phyloP scores from a whole-genome alignment of 2,888 invertebrate genomes.

The Macaria liturata region DNA sequence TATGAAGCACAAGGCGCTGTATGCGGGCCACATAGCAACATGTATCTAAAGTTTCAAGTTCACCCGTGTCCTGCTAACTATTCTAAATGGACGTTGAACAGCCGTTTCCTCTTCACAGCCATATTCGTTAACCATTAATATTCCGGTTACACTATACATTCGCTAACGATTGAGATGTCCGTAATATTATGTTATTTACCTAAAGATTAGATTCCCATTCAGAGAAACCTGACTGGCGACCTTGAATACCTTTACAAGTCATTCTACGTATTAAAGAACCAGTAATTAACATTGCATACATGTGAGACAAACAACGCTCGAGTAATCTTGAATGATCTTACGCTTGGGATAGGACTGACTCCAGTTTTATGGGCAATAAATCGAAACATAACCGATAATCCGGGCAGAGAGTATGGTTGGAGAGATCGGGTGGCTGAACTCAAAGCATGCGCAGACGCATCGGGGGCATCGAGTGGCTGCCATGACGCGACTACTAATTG shows the following conservation, averaged over 20 bases:
- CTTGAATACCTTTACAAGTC: constrained; percentile 33
- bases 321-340: constrained; percentile 21
- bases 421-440: constrained; percentile 53
- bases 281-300: constrained; percentile 28
- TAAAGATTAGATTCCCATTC: constrained; percentile 26
- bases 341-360: constrained; percentile 32
- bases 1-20: background rate
- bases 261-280: constrained; percentile 14
- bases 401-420: constrained; percentile 24
- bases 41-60: constrained; percentile 33
- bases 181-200: constrained; percentile 29
- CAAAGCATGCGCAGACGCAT: constrained; percentile 48
- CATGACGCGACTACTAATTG: constrained; percentile 65
- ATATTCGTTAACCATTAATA: constrained; percentile 42
- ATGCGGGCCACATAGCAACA: constrained; percentile 11
- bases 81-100: constrained; percentile 38
- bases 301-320: constrained; percentile 14
- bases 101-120: constrained; percentile 40
- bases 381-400: constrained; percentile 45
- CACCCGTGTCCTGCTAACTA: constrained; percentile 38
- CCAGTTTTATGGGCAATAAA: constrained; percentile 44
- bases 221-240: constrained; percentile 36
- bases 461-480: constrained; percentile 61
- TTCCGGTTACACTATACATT: constrained; percentile 46
- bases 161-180: constrained; percentile 29